Base-by-base conservation (phyloP, 2,797 vertebrate species). In the Florisuga fusca region DNA sequence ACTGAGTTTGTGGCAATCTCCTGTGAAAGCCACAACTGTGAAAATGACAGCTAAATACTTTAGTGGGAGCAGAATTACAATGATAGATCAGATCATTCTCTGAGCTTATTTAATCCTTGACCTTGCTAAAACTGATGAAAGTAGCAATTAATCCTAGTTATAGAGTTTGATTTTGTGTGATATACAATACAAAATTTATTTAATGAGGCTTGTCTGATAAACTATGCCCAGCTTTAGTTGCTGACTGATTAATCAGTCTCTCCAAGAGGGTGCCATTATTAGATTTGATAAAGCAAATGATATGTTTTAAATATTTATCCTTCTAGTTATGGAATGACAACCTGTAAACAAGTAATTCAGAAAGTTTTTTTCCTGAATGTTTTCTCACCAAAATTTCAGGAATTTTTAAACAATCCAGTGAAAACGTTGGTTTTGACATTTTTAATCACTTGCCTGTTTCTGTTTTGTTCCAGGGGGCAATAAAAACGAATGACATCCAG, bases 401-500 rank as follows among this genome's bases (percentile, higher is more conserved):
- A 48, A 48, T 87, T 95, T 33, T 80, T 86, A 54, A 94, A 73
- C 57, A 89, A 75, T 83, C 80, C 85, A 72, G 19, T 64, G 50
- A 68, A 93, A 94, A 85, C 51, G 68, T 79, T 90, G 54, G 3
- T 29, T 91, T 94, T 95, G 87, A 94, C 58, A 76, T 94, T 94
- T 94, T 84, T 76, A 87, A 94, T 84, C 48, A 53, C 50, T 92
- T 85, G 20, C 43, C 34, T 77, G 51, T 95, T 95, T 95, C 89
- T 85, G 45, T 20, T 93, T 79, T 89, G 64, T 93, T 91, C 87
- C 84, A 96, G 66, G 84, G 76, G 55, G 82, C 66, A 95, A 95
- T 95, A 91, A 95, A 95, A 94, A 75, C 13, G 79, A 94, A 92
- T 75, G 84, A 95, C 76, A 90, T 87, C 46, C 69, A 94, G 78